Base-by-base conservation (phyloP, 2,888 invertebrate genomes). In the Coleophora flavipennella region DNA sequence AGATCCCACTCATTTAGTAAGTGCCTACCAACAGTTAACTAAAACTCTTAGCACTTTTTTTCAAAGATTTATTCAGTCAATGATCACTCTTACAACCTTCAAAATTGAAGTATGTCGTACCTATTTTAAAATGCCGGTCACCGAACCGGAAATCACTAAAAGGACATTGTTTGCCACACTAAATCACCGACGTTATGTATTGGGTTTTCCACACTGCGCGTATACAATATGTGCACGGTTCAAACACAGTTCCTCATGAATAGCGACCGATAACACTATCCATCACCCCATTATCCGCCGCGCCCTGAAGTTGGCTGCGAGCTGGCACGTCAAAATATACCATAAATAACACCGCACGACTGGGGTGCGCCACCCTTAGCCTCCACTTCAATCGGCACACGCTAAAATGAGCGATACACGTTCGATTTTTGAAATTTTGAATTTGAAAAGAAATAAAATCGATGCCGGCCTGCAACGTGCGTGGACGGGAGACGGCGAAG, bases 241-340 rank as follows among this genome's bases (percentile, higher is more conserved):
- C 63, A 53, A 62, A 62, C 72, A 63, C 68, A 59, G 62, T 70
- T 68, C 69, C 71, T 74, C 64, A 59, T 69, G 73, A 74, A 75
- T 67, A 73, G 64, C 79, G 66, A 73, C 78, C 81, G 79, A 81
- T 81, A 83, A 80, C 80, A 83, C 76, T 76, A 81, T 80, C 78
- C 80, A 81, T 83, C 83, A 80, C 75, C 74, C 78, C 71, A 79
- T 80, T 78, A 81, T 74, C 66, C 73, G 61, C 55, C 48, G 63
- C 75, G 67, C 67, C 67, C 58, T 73, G 83, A 83, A 83, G 83
- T 78, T 81, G 68, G 81, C 76, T 62, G 57, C 79, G 69, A 68
- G 59, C 62, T 63, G 55, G 57, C 68, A 84, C 76, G 84, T 84
- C 84, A 84, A 81, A 84, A 81, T 84, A 81, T 69, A 76, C 73